Evolutionary conservation across 2,113 vertebrate species (phyloP).

Genomic region (Nannobrachium achirus): DNA sequence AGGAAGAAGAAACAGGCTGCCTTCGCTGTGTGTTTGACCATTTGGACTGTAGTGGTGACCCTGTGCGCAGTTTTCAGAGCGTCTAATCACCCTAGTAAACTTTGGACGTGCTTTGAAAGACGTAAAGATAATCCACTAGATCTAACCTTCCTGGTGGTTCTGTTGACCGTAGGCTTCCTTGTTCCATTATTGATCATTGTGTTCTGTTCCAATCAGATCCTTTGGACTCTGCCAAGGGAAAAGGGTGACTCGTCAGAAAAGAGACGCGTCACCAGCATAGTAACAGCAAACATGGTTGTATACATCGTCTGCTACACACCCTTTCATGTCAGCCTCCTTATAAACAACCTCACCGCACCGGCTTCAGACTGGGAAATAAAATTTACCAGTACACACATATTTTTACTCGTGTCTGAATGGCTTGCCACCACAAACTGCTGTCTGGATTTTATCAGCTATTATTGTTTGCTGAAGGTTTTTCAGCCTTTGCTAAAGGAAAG

Average conservation of each 20-base stretch:
- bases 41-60: constrained; percentile 51
- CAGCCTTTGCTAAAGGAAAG: no score
- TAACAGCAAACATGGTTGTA: constrained; percentile 69
- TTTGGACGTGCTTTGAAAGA: constrained; percentile 66
- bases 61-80: accelerated
- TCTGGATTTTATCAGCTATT: no score
- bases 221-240: constrained; percentile 48
- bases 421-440: no score
- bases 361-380: no score
- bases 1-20: constrained; percentile 57
- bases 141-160: background rate
- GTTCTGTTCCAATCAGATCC: constrained; percentile 64
- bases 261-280: constrained; percentile 48
- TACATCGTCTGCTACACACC: constrained; percentile 77
- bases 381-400: no score
- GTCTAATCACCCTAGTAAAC: background rate
- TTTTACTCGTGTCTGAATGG: no score
- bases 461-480: no score
- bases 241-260: constrained; percentile 19
- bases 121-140: accelerated
- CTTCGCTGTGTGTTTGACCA: constrained; percentile 44
- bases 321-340: constrained; percentile 56
- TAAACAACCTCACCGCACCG: background rate
- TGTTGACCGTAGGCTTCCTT: constrained; percentile 59
- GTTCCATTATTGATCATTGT: constrained; percentile 53